These are phyloP conservation scores for Trachelus tabidus DNA, from an alignment of 2,888 invertebrate genomes.

Conservation along the genomic window DNA sequence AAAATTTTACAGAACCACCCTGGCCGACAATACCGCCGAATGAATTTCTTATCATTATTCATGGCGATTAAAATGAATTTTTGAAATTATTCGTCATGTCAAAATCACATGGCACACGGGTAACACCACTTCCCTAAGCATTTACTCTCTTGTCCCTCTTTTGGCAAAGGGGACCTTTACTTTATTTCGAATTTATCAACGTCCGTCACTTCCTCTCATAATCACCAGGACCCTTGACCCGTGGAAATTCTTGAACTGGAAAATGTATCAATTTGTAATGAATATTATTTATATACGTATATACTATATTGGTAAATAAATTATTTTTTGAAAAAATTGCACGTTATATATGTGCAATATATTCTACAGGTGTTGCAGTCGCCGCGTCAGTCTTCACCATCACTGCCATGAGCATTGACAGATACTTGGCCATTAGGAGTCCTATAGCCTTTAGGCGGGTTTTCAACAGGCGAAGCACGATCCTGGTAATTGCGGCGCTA, in stretches of 20 bases:
- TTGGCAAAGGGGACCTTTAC: background rate
- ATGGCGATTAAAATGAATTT: background rate
- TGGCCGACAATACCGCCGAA: background rate
- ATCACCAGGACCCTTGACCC: too few species aligned
- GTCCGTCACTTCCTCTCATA: background rate
- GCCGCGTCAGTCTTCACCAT: conserved; percentile 84
- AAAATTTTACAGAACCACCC: background rate
- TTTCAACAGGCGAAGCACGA: conserved; percentile 75
- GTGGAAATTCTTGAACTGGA: background rate
- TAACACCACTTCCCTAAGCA: background rate
- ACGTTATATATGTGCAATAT: too few species aligned
- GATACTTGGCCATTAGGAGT: conserved; percentile 80
- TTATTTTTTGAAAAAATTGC: too few species aligned
- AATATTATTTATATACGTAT: background rate
- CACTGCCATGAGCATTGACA: conserved; percentile 81
- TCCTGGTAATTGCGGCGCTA: conserved; percentile 72
- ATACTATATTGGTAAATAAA: too few species aligned
- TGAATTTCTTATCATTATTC: background rate
- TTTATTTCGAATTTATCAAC: too few species aligned
- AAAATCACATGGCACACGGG: background rate
- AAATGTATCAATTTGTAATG: background rate
- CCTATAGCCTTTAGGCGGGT: conserved; percentile 79
- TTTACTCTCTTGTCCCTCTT: background rate
- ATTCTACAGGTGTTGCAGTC: conserved; percentile 76
- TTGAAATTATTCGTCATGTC: background rate